Base-by-base conservation (phyloP, 2,113 vertebrate genomes). In the Phainopepla nitens region DNA sequence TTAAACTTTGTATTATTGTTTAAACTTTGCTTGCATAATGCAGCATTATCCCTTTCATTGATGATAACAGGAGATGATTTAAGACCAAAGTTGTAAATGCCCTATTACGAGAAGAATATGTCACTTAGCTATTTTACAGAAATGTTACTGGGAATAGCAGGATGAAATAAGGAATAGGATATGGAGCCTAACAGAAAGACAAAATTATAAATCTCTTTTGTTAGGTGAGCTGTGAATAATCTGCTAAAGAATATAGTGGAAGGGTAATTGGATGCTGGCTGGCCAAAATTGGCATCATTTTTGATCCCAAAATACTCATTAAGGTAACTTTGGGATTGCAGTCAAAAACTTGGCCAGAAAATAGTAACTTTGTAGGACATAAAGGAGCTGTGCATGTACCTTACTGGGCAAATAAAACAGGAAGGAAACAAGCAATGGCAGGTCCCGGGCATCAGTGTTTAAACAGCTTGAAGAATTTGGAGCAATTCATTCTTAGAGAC, bases 41-140 rank as follows among this genome's bases (percentile, higher is more conserved):
- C 42, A 39, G 23, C 11, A 27, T 39, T 23, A 8, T 31, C 12
- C 49, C 41, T 75, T 71, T 54, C 4, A 2, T 2, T 64, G 65
- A 21, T 25, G 49, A 19, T 23, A 69, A 16, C 6, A 15, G 51
- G 31, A 24, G 24, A 15, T 12, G 13, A 49, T 84, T 75, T 69
- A 33, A 85, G 45, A 9, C 8, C 62, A 28, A 31, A 54, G 9
- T 3, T 15, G 7, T 13, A 39, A 89, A 22, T 62, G 45, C 12
- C 51, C 6, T 9, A 23, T 44, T 62, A 17, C n/a, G 70, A 72
- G 25, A 39, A 90, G 31, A 72, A 72, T 1, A 0, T 39, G 35
- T 23, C 28, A 24, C 10, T 1, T 2, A 44, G 22, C 18, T 17
- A 8, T 42, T 18, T 1, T 2, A n/a, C 35, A 36, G 33, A 57